These are phyloP conservation scores for Frankliniella fusca DNA, from an alignment of 2,888 invertebrate genomes.

Conservation along the genomic window DNA sequence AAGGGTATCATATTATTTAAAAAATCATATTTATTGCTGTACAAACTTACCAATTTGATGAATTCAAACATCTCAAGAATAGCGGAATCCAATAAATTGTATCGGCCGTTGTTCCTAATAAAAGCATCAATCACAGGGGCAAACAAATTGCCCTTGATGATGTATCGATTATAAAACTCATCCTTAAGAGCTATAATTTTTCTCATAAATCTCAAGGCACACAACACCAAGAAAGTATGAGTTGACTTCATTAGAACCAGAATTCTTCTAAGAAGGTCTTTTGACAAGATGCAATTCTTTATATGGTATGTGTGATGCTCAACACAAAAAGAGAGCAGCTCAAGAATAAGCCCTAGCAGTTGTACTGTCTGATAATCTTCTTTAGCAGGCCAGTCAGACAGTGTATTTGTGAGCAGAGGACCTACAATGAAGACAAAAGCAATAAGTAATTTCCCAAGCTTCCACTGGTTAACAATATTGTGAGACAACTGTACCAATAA, in stretches of 20 bases:
- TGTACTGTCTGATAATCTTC: constrained; percentile 98
- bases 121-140: constrained; percentile 95
- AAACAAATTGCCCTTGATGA: constrained; percentile 90
- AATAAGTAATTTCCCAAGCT: background rate
- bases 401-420: constrained; percentile 90
- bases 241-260: constrained; percentile 94
- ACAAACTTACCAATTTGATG: constrained; percentile 69
- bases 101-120: constrained; percentile 92
- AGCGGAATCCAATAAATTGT: constrained; percentile 97
- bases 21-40: constrained; percentile 28
- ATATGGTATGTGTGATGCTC: constrained; percentile 99
- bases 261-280: constrained; percentile 91
- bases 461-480: background rate
- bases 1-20: background rate
- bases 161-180: constrained; percentile 96
- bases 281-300: constrained; percentile 94
- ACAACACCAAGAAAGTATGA: constrained; percentile 94
- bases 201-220: constrained; percentile 92
- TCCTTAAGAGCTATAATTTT: constrained; percentile 96
- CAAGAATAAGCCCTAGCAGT: constrained; percentile 87
- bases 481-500: constrained; percentile 66
- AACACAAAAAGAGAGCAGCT: constrained; percentile 95
- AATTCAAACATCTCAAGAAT: constrained; percentile 99
- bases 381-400: constrained; percentile 79
- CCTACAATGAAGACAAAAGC: constrained; percentile 52